Evolutionary conservation across 2,113 vertebrate genomes (phyloP).

Genomic region (Hemichromis elongatus): DNA sequence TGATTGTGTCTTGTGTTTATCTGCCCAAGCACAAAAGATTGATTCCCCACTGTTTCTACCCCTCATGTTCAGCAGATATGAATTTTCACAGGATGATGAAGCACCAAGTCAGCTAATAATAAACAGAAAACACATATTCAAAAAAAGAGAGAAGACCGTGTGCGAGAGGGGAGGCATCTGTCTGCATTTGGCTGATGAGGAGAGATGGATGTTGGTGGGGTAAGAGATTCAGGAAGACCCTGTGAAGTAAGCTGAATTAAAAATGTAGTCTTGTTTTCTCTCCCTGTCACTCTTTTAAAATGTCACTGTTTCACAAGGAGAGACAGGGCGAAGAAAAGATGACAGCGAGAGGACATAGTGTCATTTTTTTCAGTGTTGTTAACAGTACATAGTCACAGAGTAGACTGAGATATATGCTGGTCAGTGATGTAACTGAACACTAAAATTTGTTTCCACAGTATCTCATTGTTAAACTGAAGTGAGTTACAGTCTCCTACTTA

Average conservation of each 20-base stretch:
- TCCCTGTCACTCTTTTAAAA: slow-evolving; percentile 24
- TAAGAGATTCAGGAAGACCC: slow-evolving; percentile 79
- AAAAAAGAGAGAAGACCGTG: slow-evolving; percentile 65
- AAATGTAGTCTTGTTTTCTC: slow-evolving; percentile 37
- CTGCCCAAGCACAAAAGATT: slow-evolving; percentile 80
- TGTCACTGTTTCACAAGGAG: slow-evolving; percentile 26
- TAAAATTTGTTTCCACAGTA: neutral
- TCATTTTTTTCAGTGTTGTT: neutral
- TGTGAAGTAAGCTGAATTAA: slow-evolving; percentile 46
- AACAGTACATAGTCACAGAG: neutral
- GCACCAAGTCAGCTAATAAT: slow-evolving; percentile 74
- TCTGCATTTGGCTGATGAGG: slow-evolving; percentile 60
- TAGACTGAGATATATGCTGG: neutral
- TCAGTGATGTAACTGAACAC: neutral
- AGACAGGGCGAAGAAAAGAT: neutral
- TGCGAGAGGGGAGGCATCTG: slow-evolving; percentile 52
- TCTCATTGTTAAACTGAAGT: neutral
- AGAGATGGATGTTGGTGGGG: slow-evolving; percentile 84
- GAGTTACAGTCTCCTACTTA: neutral
- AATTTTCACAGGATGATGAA: slow-evolving; percentile 83
- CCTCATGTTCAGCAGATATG: slow-evolving; percentile 82
- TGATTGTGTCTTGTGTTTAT: slow-evolving; percentile 60
- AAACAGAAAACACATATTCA: slow-evolving; percentile 75
- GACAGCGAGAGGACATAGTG: neutral
- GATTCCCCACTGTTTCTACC: slow-evolving; percentile 80